A percentile compares a stretch with the other conserved stretches of the same genome.
phyloP scores from a whole-genome alignment of 2,888 invertebrate species.

The Prosapia bicincta region DNA sequence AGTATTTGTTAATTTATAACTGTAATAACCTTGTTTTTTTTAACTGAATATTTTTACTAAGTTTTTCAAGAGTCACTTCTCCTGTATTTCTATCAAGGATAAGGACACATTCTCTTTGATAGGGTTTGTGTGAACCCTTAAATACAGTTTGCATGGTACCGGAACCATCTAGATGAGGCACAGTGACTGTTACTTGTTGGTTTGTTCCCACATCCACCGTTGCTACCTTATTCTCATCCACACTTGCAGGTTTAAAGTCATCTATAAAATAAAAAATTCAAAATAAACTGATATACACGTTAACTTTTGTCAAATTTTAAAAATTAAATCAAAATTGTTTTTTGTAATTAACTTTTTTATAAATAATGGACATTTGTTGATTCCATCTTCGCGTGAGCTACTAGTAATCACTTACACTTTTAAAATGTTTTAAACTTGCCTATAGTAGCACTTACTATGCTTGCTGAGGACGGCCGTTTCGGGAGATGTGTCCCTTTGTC shows the following conservation, averaged over 20 bases:
- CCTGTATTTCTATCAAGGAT: conserved; percentile 91
- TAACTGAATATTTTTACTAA: conserved; percentile 87
- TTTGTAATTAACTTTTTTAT: no score
- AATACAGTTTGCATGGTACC: conserved; percentile 90
- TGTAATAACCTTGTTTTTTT: conserved; percentile 76
- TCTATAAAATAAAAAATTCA: no score
- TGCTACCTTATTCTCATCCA: conserved; percentile 88
- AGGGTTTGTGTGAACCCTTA: conserved; percentile 89
- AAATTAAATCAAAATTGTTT: no score
- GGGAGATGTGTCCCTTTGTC: no score
- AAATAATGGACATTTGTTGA: no score
- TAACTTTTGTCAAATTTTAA: no score
- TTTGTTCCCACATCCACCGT: conserved; percentile 87
- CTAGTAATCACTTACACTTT: no score
- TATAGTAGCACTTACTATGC: no score
- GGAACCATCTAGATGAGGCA: conserved; percentile 92
- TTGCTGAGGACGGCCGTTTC: no score
- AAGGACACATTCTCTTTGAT: conserved; percentile 91
- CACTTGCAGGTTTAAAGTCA: conserved; percentile 98
- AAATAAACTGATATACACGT: no score
- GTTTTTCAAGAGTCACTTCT: conserved; percentile 88
- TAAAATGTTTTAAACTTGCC: no score
- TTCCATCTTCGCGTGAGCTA: no score
- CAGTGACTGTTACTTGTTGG: conserved; percentile 84
- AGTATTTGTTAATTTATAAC: background rate